Conservation (phyloP, 1,140 invertebrate species). For the Apis florea region DNA sequence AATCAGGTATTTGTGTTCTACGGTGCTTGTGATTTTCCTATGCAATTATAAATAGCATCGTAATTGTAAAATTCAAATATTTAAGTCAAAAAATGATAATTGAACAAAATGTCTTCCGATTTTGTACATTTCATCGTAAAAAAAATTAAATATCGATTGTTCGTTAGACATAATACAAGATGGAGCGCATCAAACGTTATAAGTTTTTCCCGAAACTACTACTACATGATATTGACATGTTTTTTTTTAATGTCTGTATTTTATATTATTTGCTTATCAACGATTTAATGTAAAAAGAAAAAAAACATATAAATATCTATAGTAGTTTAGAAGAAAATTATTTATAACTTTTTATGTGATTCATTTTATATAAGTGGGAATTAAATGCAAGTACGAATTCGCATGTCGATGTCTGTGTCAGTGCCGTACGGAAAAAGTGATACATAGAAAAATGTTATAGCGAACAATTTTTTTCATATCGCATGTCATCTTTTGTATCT, state of each 20-base stretch:
- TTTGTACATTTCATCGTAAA: not conserved
- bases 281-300: not conserved
- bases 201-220: too few species aligned
- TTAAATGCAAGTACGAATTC: not conserved
- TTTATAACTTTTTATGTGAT: too few species aligned
- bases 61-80: not conserved
- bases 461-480: constrained; percentile 45
- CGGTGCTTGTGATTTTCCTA: not conserved
- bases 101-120: not conserved
- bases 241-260: not conserved
- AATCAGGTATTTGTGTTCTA: not conserved
- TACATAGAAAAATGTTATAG: constrained; percentile 25
- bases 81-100: not conserved
- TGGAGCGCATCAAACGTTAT: too few species aligned
- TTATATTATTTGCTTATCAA: not conserved
- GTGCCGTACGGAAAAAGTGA: constrained; percentile 20
- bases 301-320: too few species aligned
- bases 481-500: constrained; percentile 56
- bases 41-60: not conserved
- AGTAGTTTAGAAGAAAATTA: too few species aligned
- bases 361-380: not conserved
- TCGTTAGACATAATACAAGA: not conserved
- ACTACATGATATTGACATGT: too few species aligned
- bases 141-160: not conserved
- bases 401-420: not conserved